Conservation (phyloP, 2,888 invertebrate genomes). For the Aphidius colemani region DNA sequence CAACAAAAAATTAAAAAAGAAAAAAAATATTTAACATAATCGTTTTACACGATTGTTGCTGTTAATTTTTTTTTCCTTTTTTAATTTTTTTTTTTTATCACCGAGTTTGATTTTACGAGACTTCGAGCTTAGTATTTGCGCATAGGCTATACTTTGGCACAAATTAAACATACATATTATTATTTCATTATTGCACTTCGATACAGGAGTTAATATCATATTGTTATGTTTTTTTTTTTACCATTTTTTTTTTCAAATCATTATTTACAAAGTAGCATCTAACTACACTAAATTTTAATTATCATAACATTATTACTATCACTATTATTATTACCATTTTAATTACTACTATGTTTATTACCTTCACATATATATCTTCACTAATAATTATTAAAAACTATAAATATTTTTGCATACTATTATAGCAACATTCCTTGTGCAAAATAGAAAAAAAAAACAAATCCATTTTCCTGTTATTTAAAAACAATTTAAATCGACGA, state of each 20-base stretch:
- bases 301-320: constrained; percentile 21
- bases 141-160: constrained; percentile 49
- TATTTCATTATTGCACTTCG: constrained; percentile 54
- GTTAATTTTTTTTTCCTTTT: not conserved
- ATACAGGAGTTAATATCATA: constrained; percentile 48
- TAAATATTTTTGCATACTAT: constrained; percentile 14
- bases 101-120: not conserved
- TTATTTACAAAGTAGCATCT: constrained; percentile 46
- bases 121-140: constrained; percentile 4
- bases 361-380: too few species aligned
- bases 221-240: constrained; percentile 19
- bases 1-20: not conserved
- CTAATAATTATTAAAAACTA: not conserved
- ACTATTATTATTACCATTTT: too few species aligned
- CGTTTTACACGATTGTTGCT: not conserved
- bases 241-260: constrained; percentile 31
- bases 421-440: constrained; percentile 15
- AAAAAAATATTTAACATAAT: not conserved
- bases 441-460: not conserved
- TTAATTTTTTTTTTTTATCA: not conserved
- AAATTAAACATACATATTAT: constrained; percentile 47
- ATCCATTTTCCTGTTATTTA: too few species aligned
- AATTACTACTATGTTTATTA: too few species aligned
- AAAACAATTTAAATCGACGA: too few species aligned
- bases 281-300: constrained; percentile 36